Conservation (phyloP, 1,140 invertebrate genomes). For the Hypsibius dujardini region DNA sequence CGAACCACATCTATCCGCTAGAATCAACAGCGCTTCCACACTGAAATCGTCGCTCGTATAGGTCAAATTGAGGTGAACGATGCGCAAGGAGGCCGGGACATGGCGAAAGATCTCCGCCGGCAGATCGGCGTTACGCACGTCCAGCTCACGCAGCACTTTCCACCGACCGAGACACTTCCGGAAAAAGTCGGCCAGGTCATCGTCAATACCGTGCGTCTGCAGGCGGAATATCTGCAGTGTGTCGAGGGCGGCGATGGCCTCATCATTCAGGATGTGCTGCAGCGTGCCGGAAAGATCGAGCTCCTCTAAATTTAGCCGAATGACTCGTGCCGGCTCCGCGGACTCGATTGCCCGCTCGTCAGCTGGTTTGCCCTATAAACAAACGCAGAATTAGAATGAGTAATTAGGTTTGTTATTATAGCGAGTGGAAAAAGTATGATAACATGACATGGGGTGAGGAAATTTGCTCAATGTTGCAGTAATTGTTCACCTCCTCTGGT, state of each 20-base stretch:
- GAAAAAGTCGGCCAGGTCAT: not conserved
- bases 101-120: constrained; percentile 1
- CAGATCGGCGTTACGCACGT: not conserved
- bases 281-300: constrained; percentile 3
- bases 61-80: constrained; percentile 7
- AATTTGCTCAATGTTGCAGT: no score
- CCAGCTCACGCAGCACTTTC: not conserved
- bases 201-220: constrained; percentile 15
- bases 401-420: no score
- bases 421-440: no score
- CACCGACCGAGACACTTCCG: not conserved
- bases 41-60: not conserved
- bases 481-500: no score
- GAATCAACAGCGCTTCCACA: not conserved
- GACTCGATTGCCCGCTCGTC: not conserved
- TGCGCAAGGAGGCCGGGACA: constrained; percentile 6
- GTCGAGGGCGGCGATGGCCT: not conserved
- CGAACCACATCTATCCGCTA: not conserved
- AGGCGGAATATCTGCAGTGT: constrained; percentile 14
- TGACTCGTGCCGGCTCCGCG: not conserved
- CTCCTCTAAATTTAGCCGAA: constrained; percentile 15
- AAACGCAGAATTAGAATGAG: no score
- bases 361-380: no score
- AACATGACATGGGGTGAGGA: no score
- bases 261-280: constrained; percentile 10